Conservation (phyloP, 2,113 vertebrate genomes). For the Dasyurus viverrinus region DNA sequence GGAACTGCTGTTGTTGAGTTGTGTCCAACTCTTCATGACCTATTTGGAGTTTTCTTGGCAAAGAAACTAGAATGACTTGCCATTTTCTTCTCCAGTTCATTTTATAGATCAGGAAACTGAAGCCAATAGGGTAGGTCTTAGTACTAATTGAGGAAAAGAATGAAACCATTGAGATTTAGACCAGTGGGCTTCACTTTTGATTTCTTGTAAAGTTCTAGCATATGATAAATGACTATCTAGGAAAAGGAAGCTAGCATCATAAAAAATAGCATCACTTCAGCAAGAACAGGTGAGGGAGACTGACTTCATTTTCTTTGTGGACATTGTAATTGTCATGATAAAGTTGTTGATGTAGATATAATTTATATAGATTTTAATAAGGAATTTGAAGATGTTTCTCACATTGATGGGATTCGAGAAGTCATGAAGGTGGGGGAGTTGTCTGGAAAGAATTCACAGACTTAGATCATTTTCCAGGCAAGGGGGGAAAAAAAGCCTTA, state of each 20-base stretch:
- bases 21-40: background rate
- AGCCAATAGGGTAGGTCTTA: background rate
- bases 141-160: background rate
- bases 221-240: background rate
- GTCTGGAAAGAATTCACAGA: no score
- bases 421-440: no score
- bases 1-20: background rate
- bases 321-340: background rate
- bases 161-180: background rate
- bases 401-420: background rate
- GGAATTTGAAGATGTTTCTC: background rate
- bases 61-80: background rate
- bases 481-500: no score
- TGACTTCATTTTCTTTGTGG: background rate
- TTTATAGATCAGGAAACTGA: background rate
- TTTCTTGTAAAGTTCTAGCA: background rate
- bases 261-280: background rate
- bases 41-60: background rate
- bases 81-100: background rate
- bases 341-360: background rate
- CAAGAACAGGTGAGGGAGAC: background rate
- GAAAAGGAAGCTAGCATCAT: background rate
- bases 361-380: background rate
- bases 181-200: background rate
- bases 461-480: no score